phyloP scores from a whole-genome alignment of 2,113 vertebrate genomes.

The Tragelaphus buxtoni region DNA sequence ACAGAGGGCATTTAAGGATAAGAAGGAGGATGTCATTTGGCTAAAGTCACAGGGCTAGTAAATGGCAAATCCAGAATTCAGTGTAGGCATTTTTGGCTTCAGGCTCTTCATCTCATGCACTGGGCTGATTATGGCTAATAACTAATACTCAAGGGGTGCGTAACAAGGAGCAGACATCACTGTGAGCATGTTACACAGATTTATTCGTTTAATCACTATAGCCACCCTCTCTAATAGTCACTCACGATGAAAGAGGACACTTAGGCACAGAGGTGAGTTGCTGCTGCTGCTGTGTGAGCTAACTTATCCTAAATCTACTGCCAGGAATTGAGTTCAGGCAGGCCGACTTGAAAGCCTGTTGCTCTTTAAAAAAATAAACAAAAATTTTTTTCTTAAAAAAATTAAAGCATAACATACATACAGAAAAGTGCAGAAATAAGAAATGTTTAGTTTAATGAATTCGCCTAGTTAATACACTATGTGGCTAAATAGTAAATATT shows the following conservation, averaged over 20 bases:
- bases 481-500: neutral
- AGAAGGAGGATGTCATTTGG: neutral
- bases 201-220: neutral
- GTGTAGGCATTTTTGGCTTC: neutral
- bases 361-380: neutral
- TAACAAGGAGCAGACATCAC: neutral
- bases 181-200: neutral
- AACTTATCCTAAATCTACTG: neutral
- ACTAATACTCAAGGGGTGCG: neutral
- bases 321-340: neutral
- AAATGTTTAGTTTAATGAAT: neutral
- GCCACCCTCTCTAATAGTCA: neutral
- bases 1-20: conserved; percentile 38
- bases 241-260: neutral
- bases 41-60: conserved; percentile 2
- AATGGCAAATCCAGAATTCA: conserved; percentile 21
- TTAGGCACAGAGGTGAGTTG: neutral
- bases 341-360: neutral
- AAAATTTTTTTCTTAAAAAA: neutral
- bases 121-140: neutral
- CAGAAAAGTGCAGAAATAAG: neutral
- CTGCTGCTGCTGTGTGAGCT: neutral
- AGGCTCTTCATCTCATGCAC: neutral
- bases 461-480: neutral
- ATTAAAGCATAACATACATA: neutral